phyloP scores from a whole-genome alignment of 1,140 invertebrate species.

The Bilobella aurantiaca region DNA sequence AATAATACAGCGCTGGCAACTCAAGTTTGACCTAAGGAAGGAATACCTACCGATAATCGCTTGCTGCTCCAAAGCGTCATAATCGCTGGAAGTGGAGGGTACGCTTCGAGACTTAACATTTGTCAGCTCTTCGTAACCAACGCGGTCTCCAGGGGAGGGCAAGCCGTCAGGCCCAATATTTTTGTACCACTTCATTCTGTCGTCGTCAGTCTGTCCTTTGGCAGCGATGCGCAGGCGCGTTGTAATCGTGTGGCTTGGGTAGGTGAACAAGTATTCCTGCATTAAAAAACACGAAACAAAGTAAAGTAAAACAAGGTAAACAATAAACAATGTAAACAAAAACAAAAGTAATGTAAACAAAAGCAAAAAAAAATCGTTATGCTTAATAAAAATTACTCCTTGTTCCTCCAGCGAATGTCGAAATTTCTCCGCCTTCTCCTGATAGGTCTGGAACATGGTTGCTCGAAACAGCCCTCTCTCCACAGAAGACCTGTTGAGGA shows the following conservation, averaged over 20 bases:
- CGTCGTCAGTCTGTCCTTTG: neutral
- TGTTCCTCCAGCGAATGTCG: neutral
- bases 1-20: too few species aligned
- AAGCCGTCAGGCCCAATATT: slow-evolving; percentile 22
- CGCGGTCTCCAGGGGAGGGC: neutral
- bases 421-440: slow-evolving; percentile 71
- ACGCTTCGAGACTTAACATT: slow-evolving; percentile 2
- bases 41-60: neutral
- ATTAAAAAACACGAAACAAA: too few species aligned
- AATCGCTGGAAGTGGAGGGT: neutral
- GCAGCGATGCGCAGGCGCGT: neutral
- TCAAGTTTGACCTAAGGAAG: too few species aligned
- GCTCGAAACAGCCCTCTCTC: slow-evolving; percentile 97
- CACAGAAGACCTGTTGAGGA: slow-evolving; percentile 91
- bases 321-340: too few species aligned
- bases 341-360: too few species aligned
- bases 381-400: neutral
- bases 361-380: too few species aligned
- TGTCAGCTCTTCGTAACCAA: slow-evolving; percentile 6
- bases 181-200: neutral
- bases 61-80: neutral
- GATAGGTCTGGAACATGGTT: slow-evolving; percentile 94
- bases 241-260: neutral
- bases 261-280: neutral
- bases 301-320: too few species aligned